Evolutionary conservation across 2,888 invertebrate genomes (phyloP).

Genomic region (Apoderus coryli): DNA sequence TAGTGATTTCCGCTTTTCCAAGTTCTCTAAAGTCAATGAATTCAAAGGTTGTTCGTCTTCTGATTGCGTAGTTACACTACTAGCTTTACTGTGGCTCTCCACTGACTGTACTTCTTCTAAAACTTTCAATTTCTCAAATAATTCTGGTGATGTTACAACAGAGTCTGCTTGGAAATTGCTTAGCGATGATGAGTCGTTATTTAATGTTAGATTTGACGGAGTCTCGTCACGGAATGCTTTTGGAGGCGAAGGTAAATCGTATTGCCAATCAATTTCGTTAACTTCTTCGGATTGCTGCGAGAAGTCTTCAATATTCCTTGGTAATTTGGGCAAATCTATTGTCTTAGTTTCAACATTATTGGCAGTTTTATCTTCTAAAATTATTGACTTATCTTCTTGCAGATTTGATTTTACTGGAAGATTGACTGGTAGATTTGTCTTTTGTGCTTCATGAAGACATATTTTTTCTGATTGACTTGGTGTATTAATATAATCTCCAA

Average conservation of each 20-base stretch:
- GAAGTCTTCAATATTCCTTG: too few relatives aligned
- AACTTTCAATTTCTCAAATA: slow-evolving; percentile 29
- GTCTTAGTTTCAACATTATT: not conserved
- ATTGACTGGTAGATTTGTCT: too few relatives aligned
- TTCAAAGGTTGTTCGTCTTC: slow-evolving; percentile 26
- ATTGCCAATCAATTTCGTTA: slow-evolving; percentile 35
- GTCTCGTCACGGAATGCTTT: slow-evolving; percentile 38
- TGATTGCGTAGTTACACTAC: slow-evolving; percentile 22
- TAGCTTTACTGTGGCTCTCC: slow-evolving; percentile 18
- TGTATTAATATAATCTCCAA: too few relatives aligned
- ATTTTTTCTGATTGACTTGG: too few relatives aligned
- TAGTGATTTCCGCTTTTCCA: slow-evolving; percentile 31
- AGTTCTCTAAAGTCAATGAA: slow-evolving; percentile 29
- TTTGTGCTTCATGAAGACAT: too few relatives aligned
- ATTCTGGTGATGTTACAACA: slow-evolving; percentile 30
- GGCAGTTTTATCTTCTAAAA: not conserved
- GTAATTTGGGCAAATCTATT: not conserved
- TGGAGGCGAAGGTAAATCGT: slow-evolving; percentile 45
- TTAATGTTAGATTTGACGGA: slow-evolving; percentile 23
- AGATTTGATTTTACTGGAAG: too few relatives aligned
- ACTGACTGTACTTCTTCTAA: slow-evolving; percentile 25
- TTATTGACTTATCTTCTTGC: not conserved
- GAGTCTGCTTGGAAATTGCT: slow-evolving; percentile 29
- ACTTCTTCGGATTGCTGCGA: slow-evolving; percentile 6
- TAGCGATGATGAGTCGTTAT: slow-evolving; percentile 15